These are phyloP conservation scores for Drosophila trapezifrons DNA, from an alignment of 1,140 invertebrate species.

Conservation along the genomic window DNA sequence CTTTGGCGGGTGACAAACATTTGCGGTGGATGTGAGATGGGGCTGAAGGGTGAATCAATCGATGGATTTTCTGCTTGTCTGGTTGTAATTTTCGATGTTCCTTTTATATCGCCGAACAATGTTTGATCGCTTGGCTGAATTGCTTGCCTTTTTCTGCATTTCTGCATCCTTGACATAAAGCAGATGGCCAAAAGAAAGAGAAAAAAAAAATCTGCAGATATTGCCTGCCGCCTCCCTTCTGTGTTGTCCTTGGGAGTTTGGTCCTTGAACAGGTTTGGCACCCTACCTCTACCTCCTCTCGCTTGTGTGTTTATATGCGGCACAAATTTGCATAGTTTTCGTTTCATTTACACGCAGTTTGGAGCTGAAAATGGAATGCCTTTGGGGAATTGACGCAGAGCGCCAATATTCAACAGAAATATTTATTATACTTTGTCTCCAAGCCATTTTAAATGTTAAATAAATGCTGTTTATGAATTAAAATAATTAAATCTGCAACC, in stretches of 20 bases:
- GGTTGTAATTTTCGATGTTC: constrained; percentile 57
- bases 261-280: constrained; percentile 10
- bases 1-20: constrained; percentile 31
- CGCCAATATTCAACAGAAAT: background rate
- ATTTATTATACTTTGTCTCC: background rate
- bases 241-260: constrained; percentile 24
- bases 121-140: constrained; percentile 42
- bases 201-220: background rate
- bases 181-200: constrained; percentile 9
- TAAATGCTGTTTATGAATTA: background rate
- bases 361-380: constrained; percentile 10
- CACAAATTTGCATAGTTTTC: constrained; percentile 43
- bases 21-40: background rate
- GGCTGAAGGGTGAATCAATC: constrained; percentile 62
- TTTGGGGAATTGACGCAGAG: background rate
- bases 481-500: background rate
- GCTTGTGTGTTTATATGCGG: background rate
- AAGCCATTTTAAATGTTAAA: background rate
- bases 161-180: constrained; percentile 35
- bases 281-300: background rate
- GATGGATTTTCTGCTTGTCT: constrained; percentile 64
- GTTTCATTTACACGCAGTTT: constrained; percentile 25
- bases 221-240: background rate
- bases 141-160: constrained; percentile 35
- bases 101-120: constrained; percentile 35